Percentiles rank a stretch among this genome's conserved stretches.
These are phyloP conservation scores for Priocnemis perturbator DNA, from an alignment of 2,888 invertebrate genomes.

Conservation along the genomic window DNA sequence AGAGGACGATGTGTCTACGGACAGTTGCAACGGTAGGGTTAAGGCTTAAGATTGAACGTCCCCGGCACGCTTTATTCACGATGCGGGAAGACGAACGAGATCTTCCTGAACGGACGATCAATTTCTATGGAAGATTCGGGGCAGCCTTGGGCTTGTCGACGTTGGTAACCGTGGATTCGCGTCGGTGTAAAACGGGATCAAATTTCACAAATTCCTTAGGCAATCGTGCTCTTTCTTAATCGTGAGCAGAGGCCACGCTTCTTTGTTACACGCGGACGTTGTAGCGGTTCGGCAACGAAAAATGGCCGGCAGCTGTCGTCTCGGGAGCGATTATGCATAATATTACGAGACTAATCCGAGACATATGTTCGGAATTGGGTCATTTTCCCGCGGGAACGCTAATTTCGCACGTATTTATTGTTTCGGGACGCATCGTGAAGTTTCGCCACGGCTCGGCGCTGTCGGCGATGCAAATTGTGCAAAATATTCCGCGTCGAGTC, in stretches of 20 bases:
- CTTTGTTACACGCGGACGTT: too few relatives aligned
- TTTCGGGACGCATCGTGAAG: not conserved
- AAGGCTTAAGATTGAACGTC: constrained; percentile 58
- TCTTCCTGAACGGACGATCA: constrained; percentile 64
- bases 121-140: constrained; percentile 63
- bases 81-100: constrained; percentile 62
- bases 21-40: constrained; percentile 40
- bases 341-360: constrained; percentile 62
- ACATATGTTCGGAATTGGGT: constrained; percentile 66
- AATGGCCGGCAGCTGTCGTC: constrained; percentile 58
- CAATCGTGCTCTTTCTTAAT: not conserved
- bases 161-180: constrained; percentile 1
- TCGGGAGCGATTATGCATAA: constrained; percentile 68
- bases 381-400: constrained; percentile 57
- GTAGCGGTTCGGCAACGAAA: too few relatives aligned
- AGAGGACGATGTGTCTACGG: too few relatives aligned
- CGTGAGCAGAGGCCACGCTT: too few relatives aligned
- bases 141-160: constrained; percentile 30
- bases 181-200: constrained; percentile 32
- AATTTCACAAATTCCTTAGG: not conserved
- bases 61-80: constrained; percentile 47
- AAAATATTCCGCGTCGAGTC: too few relatives aligned
- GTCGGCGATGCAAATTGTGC: not conserved
- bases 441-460: not conserved
- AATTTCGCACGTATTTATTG: constrained; percentile 50